These are phyloP conservation scores for Pogonocherus hispidulus DNA, from an alignment of 2,888 invertebrate genomes.

Conservation along the genomic window DNA sequence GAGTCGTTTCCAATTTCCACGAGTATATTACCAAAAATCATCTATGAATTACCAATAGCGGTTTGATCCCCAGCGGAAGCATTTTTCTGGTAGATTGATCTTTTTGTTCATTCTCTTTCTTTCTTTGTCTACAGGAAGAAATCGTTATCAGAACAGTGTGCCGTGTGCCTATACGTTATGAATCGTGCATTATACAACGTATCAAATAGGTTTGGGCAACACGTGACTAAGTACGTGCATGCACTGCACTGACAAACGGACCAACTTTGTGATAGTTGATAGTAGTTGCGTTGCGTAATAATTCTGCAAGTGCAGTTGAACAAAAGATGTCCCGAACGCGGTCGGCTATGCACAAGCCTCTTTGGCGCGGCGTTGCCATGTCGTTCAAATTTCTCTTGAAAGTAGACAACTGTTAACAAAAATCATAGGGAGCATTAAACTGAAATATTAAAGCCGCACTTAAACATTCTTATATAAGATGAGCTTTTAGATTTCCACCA, in stretches of 20 bases:
- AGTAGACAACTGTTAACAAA: background rate
- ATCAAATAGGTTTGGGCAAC: background rate
- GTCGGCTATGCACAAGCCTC: constrained; percentile 30
- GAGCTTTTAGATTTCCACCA: too few relatives aligned
- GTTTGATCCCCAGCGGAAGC: background rate
- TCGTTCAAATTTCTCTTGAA: background rate
- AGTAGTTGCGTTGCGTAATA: constrained; percentile 60
- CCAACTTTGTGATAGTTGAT: constrained; percentile 36
- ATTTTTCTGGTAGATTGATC: constrained; percentile 7
- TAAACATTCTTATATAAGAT: too few relatives aligned
- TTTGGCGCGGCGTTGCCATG: constrained; percentile 28
- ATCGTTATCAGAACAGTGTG: constrained; percentile 8
- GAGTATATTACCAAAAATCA: too few relatives aligned
- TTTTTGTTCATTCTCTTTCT: background rate
- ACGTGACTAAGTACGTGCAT: constrained; percentile 28
- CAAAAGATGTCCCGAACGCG: constrained; percentile 55
- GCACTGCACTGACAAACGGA: constrained; percentile 27
- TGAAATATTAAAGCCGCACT: too few relatives aligned
- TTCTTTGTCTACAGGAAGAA: constrained; percentile 12
- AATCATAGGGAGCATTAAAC: too few relatives aligned
- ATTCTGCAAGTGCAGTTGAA: constrained; percentile 65
- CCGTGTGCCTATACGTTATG: background rate
- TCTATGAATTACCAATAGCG: background rate
- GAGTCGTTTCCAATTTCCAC: too few relatives aligned
- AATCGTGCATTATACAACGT: constrained; percentile 18